Conservation (phyloP, 2,888 invertebrate genomes). For the Antheraea assamensis region DNA sequence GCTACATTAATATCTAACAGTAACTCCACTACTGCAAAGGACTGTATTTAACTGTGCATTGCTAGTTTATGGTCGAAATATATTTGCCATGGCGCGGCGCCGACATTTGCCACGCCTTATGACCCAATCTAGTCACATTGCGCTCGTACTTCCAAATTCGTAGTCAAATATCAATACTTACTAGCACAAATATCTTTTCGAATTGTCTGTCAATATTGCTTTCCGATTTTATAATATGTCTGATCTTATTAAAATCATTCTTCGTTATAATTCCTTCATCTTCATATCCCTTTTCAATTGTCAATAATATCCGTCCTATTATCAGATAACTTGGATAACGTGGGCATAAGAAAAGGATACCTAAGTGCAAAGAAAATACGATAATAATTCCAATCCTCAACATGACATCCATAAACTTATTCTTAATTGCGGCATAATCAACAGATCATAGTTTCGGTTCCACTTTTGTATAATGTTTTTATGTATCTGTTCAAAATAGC, state of each 20-base stretch:
- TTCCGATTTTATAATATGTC: neutral
- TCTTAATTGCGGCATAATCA: neutral
- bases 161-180: constrained; percentile 7
- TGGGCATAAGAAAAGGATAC: neutral
- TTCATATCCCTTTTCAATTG: neutral
- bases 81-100: constrained; percentile 28
- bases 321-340: neutral
- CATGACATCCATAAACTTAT: neutral
- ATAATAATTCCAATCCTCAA: neutral
- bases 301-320: neutral
- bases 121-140: constrained; percentile 29
- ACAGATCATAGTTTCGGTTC: neutral
- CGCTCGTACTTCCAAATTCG: constrained; percentile 14
- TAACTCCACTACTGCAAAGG: constrained; percentile 1
- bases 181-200: neutral
- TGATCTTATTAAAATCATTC: neutral
- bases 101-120: constrained; percentile 34
- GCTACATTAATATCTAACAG: constrained; percentile 5
- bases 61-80: constrained; percentile 32
- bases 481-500: neutral
- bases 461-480: neutral
- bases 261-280: neutral
- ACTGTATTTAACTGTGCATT: constrained; percentile 16
- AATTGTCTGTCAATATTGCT: neutral
- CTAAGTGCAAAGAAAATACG: neutral